Evolutionary conservation across 1,140 invertebrate genomes (phyloP).

Genomic region (Octopus sinensis): DNA sequence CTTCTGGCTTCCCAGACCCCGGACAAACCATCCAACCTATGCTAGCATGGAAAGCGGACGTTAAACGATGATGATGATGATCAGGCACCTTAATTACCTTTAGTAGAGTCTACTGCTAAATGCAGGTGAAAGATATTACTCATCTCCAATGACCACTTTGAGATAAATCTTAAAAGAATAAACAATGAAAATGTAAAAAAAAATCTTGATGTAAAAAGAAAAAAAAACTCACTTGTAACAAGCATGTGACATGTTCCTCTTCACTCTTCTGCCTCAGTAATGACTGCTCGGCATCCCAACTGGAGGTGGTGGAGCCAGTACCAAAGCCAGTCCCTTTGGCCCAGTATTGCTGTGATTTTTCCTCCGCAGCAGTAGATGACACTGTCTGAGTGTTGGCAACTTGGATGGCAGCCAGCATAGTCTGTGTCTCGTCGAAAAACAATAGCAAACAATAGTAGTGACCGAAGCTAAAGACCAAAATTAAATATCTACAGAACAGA

Average conservation of each 20-base stretch:
- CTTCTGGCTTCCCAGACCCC: no score
- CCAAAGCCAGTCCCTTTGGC: conserved; percentile 91
- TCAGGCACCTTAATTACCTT: no score
- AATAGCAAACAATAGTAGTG: conserved; percentile 1
- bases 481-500: no score
- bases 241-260: conserved; percentile 87
- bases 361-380: conserved; percentile 37
- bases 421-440: conserved; percentile 33
- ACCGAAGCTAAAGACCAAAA: no score
- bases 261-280: conserved; percentile 82
- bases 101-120: background rate
- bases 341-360: conserved; percentile 85
- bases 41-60: no score
- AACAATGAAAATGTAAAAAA: no score
- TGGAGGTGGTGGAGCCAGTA: conserved; percentile 88
- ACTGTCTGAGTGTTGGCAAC: conserved; percentile 25
- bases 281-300: conserved; percentile 93
- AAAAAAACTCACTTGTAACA: conserved; percentile 61
- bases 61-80: no score
- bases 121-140: conserved; percentile 1
- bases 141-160: no score
- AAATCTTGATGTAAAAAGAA: no score
- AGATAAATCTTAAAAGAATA: no score
- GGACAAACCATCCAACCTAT: no score
- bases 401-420: conserved; percentile 48